Evolutionary conservation across 2,888 invertebrate genomes (phyloP).

Genomic region (Cantharis rufa): DNA sequence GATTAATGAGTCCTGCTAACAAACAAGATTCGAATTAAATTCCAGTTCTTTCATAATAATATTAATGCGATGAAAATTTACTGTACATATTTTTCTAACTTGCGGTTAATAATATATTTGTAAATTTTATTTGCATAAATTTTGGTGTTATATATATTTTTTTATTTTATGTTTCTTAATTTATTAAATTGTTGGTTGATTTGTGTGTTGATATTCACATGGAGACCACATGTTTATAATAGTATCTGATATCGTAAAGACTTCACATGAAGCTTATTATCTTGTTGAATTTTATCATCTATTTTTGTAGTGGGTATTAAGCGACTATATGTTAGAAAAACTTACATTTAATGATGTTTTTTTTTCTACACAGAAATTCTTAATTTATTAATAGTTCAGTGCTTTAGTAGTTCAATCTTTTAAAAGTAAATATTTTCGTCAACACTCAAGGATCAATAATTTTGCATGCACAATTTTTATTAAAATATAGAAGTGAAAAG

Average conservation of each 20-base stretch:
- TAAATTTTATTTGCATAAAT: background rate
- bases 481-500: background rate
- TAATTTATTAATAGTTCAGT: background rate
- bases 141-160: background rate
- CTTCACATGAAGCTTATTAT: slow-evolving; percentile 23
- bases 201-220: slow-evolving; percentile 18
- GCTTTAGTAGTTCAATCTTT: background rate
- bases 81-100: slow-evolving; percentile 9
- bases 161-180: slow-evolving; percentile 2
- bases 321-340: background rate
- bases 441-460: background rate
- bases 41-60: slow-evolving; percentile 38
- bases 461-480: background rate
- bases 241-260: slow-evolving; percentile 19
- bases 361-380: background rate
- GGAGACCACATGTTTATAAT: slow-evolving; percentile 24
- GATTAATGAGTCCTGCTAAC: slow-evolving; percentile 34
- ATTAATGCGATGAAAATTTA: slow-evolving; percentile 35
- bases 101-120: slow-evolving; percentile 4
- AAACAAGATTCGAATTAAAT: slow-evolving; percentile 38
- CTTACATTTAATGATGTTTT: background rate
- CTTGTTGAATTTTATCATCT: slow-evolving; percentile 19
- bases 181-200: slow-evolving; percentile 8
- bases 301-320: slow-evolving; percentile 12
- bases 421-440: background rate